Base-by-base conservation (phyloP, 2,113 vertebrate genomes). In the Percopsis transmontana region DNA sequence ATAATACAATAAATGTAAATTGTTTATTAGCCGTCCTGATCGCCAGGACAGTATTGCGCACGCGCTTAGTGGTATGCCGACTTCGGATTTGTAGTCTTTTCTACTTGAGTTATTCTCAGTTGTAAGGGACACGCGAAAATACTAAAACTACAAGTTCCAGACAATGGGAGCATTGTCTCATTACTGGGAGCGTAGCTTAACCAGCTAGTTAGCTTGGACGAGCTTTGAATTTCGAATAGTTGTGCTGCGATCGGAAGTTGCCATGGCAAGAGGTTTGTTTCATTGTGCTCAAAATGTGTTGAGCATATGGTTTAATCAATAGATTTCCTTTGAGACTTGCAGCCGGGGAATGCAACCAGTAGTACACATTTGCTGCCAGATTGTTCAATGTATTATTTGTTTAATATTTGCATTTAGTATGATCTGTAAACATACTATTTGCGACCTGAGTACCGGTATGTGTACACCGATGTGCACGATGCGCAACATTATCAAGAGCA, bases 141-240 rank as follows among this genome's bases (percentile, higher is more conserved):
- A 12, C 44, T 54, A 75, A 66, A 86, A 91, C 88, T 91, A 92
- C 90, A 91, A 87, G 85, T 87, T 86, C 88, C 86, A 91, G 83
- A 90, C 86, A 88, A 89, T 90, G 77, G 79, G 56, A 71, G 71
- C 85, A 82, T 87, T 88, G 83, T 88, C 83, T 86, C 62, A 23
- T 13, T 54, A 66, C 19, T 61, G 53, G 77, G 77, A 72, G 76
- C 68, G 52, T 52, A 56, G 81, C 79, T 60, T 76, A 79, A 70
- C 61, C 73, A 65, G 80, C 72, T 83, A 82, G 80, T 85, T 85
- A 76, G 85, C 80, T 64, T 40, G 83, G 52, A 88, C 89, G 81
- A 82, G 88, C 80, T 77, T 85, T 87, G 81, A 82, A 89, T 91
- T 74, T 80, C 58, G 81, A 87, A 76, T 85, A 91, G 85, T 89